Base-by-base conservation (phyloP, 2,888 invertebrate genomes). In the Aradus depressus region DNA sequence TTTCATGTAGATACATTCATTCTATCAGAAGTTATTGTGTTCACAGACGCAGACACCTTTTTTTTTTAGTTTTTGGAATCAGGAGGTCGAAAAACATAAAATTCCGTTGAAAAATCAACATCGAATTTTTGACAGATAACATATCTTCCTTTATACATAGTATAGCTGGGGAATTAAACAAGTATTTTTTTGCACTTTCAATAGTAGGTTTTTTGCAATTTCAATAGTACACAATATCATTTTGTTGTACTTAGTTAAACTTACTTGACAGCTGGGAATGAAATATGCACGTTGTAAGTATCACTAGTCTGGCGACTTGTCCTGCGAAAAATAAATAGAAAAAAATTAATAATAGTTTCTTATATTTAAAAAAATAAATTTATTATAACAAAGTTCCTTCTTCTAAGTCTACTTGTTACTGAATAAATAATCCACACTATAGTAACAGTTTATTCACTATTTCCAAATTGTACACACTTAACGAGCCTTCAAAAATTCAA, bases 191-290 rank as follows among this genome's bases (percentile, higher is more conserved):
- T 28, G 10, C 31, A 28, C 10, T 28, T 6, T 10, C 10, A 28
- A 10, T 28, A 10, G 8, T 37, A 10, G 6, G 8, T 37, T 37
- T 37, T n/a, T 37, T 37, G 10, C 35, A 37, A 38, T 34, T 18
- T 12, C 4, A 8, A n/a, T 12, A 26, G 4, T 43, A 16, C 10
- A 6, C n/a, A 48, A 50, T 18, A 47, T 21, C 16, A 31, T 18
- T 32, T 51, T 47, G 5, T n/a, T 35, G 5, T 14, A 5, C 5
- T 35, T n/a, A 16, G 28, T 26, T 44, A 35, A 18, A 66, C 77
- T 84, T 83, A 89, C 89, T 86, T 89, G 75, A 86, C 77, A 66
- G 89, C 83, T 67, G 89, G 89, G 81, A 90, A 90, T 67, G 87
- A 80, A 70, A 92, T 85, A 74, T 88, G 85, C 69, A 91, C 79